Percentiles rank a stretch among this genome's conserved stretches.
Conservation (phyloP, 2,888 invertebrate genomes). For the Oxytorus armatus region DNA sequence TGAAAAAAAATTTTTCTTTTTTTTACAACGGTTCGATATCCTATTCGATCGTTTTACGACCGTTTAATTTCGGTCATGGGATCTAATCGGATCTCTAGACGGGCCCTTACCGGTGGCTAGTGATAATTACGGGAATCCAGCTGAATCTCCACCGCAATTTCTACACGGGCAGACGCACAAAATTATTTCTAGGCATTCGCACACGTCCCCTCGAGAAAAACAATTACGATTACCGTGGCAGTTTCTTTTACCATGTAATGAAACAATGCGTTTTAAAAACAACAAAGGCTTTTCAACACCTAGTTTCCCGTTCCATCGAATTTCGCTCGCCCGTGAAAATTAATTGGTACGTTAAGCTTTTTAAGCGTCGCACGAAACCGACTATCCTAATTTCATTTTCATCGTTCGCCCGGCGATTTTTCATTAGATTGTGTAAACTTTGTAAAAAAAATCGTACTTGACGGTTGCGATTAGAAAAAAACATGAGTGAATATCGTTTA, state of each 20-base stretch:
- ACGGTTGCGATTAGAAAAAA: conserved; percentile 4
- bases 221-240: conserved; percentile 36
- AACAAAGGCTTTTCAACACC: too few species aligned
- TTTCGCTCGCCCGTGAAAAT: background rate
- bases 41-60: too few species aligned
- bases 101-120: too few species aligned
- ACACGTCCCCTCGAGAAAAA: too few species aligned
- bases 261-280: background rate
- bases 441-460: background rate
- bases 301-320: background rate
- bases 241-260: conserved; percentile 28
- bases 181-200: too few species aligned
- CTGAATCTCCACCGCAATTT: too few species aligned
- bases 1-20: too few species aligned
- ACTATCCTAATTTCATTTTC: background rate
- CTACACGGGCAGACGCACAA: too few species aligned
- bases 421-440: conserved; percentile 19
- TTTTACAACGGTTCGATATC: too few species aligned
- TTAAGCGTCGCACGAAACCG: background rate
- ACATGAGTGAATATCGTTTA: background rate
- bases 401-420: background rate
- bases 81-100: too few species aligned
- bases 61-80: too few species aligned
- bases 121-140: too few species aligned
- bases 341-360: background rate